A percentile compares a stretch with the other conserved stretches of the same genome.
Evolutionary conservation across 1,140 invertebrate species (phyloP).

Genomic region (Glossosoma conforme): DNA sequence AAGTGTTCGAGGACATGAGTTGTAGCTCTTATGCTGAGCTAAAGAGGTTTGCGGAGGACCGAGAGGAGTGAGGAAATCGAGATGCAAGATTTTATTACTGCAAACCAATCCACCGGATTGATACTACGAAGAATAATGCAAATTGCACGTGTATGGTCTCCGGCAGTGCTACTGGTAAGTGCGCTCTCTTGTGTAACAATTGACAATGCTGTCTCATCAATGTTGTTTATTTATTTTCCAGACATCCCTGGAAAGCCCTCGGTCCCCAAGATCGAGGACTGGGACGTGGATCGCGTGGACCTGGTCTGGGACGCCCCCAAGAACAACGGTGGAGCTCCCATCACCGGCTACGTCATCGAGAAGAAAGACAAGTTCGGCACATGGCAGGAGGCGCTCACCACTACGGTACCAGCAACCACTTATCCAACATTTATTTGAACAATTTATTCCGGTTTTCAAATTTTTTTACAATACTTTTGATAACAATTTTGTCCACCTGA

Average conservation of each 20-base stretch:
- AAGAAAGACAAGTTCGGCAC: conserved; percentile 90
- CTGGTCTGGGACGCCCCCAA: conserved; percentile 91
- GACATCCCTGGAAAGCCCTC: conserved; percentile 85
- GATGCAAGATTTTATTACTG: no score
- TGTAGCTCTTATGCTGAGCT: no score
- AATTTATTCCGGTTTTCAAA: conserved; percentile 5
- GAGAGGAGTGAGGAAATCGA: no score
- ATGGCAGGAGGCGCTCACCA: conserved; percentile 86
- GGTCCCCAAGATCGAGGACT: conserved; percentile 84
- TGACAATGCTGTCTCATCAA: no score
- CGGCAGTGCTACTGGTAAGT: no score
- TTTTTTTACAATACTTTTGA: background rate
- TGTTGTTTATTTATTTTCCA: conserved; percentile 33
- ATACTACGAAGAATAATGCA: no score
- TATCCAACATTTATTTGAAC: background rate
- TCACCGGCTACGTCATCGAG: conserved; percentile 94
- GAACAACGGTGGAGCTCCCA: conserved; percentile 87
- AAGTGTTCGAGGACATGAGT: no score
- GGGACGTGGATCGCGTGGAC: conserved; percentile 88
- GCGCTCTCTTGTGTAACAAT: no score
- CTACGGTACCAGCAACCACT: conserved; percentile 51
- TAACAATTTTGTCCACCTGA: conserved; percentile 12
- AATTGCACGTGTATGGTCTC: no score
- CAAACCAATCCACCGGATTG: no score
- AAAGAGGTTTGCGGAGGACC: no score